phyloP scores from a whole-genome alignment of 2,113 vertebrate species.

The Hiodon tergisus region DNA sequence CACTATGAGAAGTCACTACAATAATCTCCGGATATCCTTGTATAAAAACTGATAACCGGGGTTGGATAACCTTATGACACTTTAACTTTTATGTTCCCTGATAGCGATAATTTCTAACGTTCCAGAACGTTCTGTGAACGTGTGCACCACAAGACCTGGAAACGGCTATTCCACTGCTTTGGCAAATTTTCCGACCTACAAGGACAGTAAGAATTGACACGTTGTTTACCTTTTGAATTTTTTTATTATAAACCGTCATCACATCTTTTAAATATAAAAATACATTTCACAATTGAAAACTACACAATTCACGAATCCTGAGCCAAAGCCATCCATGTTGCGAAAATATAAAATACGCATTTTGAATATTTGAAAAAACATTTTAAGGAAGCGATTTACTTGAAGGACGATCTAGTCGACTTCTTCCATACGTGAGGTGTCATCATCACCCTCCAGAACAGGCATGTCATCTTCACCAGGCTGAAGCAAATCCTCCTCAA shows the following conservation, averaged over 20 bases:
- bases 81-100: no score
- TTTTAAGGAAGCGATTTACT: neutral
- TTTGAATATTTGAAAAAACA: neutral
- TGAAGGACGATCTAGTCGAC: conserved; percentile 56
- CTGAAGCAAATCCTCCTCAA: conserved; percentile 49
- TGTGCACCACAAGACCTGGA: no score
- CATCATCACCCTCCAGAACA: conserved; percentile 70
- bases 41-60: no score
- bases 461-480: conserved; percentile 71
- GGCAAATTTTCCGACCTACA: no score
- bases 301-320: neutral
- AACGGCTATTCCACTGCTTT: no score
- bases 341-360: neutral
- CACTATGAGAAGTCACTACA: no score
- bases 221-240: neutral
- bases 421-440: conserved; percentile 75
- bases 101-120: no score
- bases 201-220: no score
- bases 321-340: neutral
- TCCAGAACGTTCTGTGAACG: no score
- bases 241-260: conserved; percentile 1
- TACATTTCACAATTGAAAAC: neutral
- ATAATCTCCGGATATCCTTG: no score
- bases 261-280: neutral
- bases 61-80: no score